phyloP scores from a whole-genome alignment of 2,888 invertebrate species.

The Helicoverpa assulta region DNA sequence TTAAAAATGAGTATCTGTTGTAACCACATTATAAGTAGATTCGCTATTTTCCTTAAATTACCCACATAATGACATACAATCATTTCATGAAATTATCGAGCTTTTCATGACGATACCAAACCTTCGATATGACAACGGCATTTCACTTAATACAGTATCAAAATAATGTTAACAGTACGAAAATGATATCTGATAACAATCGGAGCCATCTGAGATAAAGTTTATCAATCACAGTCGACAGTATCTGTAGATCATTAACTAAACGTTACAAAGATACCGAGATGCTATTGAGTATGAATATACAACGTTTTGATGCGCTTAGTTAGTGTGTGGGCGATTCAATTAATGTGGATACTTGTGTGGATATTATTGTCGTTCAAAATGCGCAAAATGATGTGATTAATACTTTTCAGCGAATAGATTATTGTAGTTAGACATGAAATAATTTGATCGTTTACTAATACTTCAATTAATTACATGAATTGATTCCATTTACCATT shows the following conservation, averaged over 20 bases:
- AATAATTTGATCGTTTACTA: no score
- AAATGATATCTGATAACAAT: constrained; percentile 33
- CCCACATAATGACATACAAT: no score
- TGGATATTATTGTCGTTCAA: no score
- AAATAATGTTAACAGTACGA: constrained; percentile 18
- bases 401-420: no score
- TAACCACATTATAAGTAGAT: no score
- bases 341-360: neutral
- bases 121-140: neutral
- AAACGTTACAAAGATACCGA: constrained; percentile 45
- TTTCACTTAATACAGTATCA: neutral
- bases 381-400: no score
- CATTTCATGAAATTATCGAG: no score
- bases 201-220: constrained; percentile 41
- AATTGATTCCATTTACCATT: no score
- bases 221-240: constrained; percentile 52
- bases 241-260: constrained; percentile 58
- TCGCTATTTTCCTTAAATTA: no score
- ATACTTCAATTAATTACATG: no score
- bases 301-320: constrained; percentile 9
- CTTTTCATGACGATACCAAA: neutral
- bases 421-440: no score
- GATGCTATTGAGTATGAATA: constrained; percentile 28
- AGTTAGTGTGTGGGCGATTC: neutral
- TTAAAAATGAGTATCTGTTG: no score